These are phyloP conservation scores for Lepidotrigona ventralis DNA, from an alignment of 1,140 invertebrate species.

Conservation along the genomic window DNA sequence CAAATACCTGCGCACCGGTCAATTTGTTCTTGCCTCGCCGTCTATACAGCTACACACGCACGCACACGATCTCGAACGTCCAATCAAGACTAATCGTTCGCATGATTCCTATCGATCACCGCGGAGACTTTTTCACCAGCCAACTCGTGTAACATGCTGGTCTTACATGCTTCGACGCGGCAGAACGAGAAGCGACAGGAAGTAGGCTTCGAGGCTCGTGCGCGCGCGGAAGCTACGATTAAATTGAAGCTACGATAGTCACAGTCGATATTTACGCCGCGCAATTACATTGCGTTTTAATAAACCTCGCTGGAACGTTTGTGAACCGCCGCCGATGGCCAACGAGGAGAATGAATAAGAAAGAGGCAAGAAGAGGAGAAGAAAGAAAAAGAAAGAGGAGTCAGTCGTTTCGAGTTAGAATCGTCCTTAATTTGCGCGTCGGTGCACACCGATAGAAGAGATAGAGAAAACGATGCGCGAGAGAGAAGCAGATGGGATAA, in stretches of 20 bases:
- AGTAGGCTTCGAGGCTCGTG: neutral
- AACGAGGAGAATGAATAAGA: neutral
- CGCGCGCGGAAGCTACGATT: neutral
- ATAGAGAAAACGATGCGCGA: no score
- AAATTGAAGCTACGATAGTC: conserved; percentile 18
- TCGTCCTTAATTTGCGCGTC: conserved; percentile 66
- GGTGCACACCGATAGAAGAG: conserved; percentile 11
- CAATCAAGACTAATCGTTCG: conserved; percentile 17
- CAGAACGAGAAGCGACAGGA: neutral
- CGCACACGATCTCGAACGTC: neutral
- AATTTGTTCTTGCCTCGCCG: conserved; percentile 1
- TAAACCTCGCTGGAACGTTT: conserved; percentile 52
- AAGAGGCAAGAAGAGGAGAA: neutral
- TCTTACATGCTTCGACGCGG: neutral
- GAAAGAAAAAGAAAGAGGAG: neutral
- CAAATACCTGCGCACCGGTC: neutral
- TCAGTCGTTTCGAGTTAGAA: no score
- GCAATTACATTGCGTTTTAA: conserved; percentile 61
- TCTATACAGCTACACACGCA: neutral
- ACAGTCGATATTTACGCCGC: conserved; percentile 53
- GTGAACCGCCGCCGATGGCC: no score
- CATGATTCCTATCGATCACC: conserved; percentile 10
- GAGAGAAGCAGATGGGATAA: conserved; percentile 7
- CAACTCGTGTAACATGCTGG: neutral
- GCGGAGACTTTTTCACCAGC: no score